Evolutionary conservation across 2,888 invertebrate species (phyloP).

Genomic region (Noctua pronuba): DNA sequence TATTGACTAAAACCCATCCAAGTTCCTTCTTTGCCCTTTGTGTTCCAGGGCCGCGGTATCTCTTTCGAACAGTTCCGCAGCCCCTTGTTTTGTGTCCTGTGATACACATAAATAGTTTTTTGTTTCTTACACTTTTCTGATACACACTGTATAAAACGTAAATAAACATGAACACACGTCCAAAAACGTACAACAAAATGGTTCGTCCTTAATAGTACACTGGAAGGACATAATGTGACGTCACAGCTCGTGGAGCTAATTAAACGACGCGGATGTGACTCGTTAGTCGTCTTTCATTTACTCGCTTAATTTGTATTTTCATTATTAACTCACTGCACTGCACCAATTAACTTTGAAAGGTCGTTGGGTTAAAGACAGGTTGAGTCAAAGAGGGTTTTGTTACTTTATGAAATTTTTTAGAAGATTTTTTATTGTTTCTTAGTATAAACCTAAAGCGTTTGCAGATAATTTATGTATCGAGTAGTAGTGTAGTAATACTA

Average conservation of each 20-base stretch:
- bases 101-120: no score
- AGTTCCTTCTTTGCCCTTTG: no score
- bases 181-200: constrained; percentile 17
- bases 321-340: constrained; percentile 56
- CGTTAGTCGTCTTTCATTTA: constrained; percentile 70
- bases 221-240: constrained; percentile 55
- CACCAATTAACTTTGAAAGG: constrained; percentile 46
- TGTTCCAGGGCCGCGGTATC: no score
- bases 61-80: no score
- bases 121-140: not conserved
- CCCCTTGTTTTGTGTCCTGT: no score
- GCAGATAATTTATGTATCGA: not conserved
- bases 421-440: not conserved
- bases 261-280: constrained; percentile 71
- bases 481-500: not conserved
- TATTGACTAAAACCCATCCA: no score
- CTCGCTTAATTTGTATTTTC: constrained; percentile 65
- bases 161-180: not conserved
- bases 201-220: constrained; percentile 45
- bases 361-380: constrained; percentile 16
- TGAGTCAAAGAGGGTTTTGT: not conserved
- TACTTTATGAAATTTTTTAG: not conserved
- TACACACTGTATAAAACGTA: not conserved
- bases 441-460: not conserved
- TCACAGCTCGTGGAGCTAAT: constrained; percentile 62